Base-by-base conservation (phyloP, 1,140 invertebrate species). In the Bombus sibiricus region DNA sequence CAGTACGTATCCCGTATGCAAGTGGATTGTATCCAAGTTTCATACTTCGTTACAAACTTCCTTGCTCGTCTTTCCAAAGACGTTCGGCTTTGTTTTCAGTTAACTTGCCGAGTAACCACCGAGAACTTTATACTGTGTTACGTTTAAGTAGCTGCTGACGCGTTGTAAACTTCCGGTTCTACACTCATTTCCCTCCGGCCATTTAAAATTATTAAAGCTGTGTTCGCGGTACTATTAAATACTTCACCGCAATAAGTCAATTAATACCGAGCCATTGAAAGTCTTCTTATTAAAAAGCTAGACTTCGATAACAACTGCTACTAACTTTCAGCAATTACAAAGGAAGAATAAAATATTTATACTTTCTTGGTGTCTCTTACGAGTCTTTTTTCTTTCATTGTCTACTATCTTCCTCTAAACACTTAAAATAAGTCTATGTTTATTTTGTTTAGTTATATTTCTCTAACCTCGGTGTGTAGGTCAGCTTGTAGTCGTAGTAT, bases 1-100 rank as follows among this genome's bases (percentile, higher is more conserved):
- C 37, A 74, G 47, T 71, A 57, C 66, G 68, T 77, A 81, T 64
- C 72, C 74, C 53, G 86, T 86, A 86, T 72, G 72, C 76, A 73
- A 82, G 84, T 75, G 78, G 85, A 74, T 68, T 85, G 76, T 80
- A 75, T 78, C 82, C 62, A 68, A 90, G 88, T 90, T 90, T 81
- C 80, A 66, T 86, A 82, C 74, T 91, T 91, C 78, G 85, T 91
- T 91, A 91, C 80, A 68, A 90, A 86, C 68, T 89, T 90, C 80
- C 81, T 77, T 74, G 82, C 79, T 82, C 83, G 71, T 86, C 81
- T 89, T 90, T 84, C 79, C 82, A 66, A 85, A 92, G 83, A 83
- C 85, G 71, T 71, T 77, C 32, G 73, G 90, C 87, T 92, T 91
- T 92, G 91, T 92, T 91, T 91, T 91, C 88, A 92, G 89, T 92